phyloP scores from a whole-genome alignment of 1,140 invertebrate genomes.

The Ptiloglossa arizonensis region DNA sequence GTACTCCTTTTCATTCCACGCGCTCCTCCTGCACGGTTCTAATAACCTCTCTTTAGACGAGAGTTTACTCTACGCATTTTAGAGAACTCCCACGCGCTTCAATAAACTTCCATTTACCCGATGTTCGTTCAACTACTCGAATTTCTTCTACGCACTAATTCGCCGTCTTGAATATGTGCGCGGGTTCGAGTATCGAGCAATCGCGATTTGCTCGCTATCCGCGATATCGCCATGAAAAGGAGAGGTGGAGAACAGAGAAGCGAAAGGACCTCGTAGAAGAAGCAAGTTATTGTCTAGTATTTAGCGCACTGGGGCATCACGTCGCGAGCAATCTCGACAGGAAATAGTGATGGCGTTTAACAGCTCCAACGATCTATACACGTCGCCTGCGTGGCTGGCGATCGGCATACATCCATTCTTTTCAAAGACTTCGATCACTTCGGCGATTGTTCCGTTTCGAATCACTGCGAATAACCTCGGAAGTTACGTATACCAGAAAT shows the following conservation, averaged over 20 bases:
- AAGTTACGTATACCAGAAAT: too few relatives aligned
- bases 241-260: background rate
- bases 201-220: background rate
- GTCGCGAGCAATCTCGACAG: constrained; percentile 11
- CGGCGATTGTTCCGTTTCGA: too few relatives aligned
- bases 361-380: too few relatives aligned
- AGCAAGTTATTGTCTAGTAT: constrained; percentile 7
- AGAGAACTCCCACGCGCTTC: constrained; percentile 8
- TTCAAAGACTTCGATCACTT: too few relatives aligned
- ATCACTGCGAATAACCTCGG: too few relatives aligned
- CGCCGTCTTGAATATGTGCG: background rate
- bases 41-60: constrained; percentile 1
- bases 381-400: too few relatives aligned
- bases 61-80: background rate
- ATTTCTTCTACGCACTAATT: constrained; percentile 10
- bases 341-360: background rate
- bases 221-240: background rate
- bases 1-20: background rate
- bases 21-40: background rate
- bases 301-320: background rate
- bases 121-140: background rate
- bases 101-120: constrained; percentile 17
- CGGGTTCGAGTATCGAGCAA: background rate
- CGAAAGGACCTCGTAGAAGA: background rate
- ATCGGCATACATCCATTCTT: too few relatives aligned